Evolutionary conservation across 2,797 vertebrate genomes (phyloP), one percentile per base, ranked within the genome.

Genomic region (Lepus oiostolus): DNA sequence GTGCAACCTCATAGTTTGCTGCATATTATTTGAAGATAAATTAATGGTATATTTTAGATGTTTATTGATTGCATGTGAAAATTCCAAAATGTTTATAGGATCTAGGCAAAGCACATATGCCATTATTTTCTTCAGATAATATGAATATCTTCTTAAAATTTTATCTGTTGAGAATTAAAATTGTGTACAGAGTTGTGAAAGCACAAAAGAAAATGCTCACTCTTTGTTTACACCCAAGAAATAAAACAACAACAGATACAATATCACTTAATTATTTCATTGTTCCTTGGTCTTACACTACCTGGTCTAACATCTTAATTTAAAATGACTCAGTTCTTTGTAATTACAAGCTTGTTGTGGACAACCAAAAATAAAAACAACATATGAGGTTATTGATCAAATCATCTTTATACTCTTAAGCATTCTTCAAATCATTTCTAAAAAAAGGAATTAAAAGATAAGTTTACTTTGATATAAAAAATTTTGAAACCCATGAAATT

Each of bases 281-380:
- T 1, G 58, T 88, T 54, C 0, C 5, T 26, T 92, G 5, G 13
- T 32, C 11, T 79, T 80, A 35, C 1, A 74, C 13, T 83, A n/a
- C 12, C 17, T 77, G 22, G 5, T 76, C 3, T 72, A 85, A 79
- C 3, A 87, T 7, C 7, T 68, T 87, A 4, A 72, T 68, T 54
- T 89, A 47, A 68, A 92, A 81, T 79, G 17, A 83, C 9, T 75
- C 14, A 58, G 5, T 86, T 62, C n/a, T 68, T 88, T 63, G 8
- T 84, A 42, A 90, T 80, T 85, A 60, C 19, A 35, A 68, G 28
- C 63, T 65, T 81, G 77, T 28, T 72, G 30, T 84, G 13, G 28
- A 84, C 16, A 95, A 22, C 7, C 16, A 38, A 87, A 85, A 83
- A 42, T 85, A 24, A 91, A 84, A 76, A 32, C 14, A 90, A 60